Percentiles rank a stretch among this genome's conserved stretches.
These are phyloP conservation scores for Sebastes matsubarae DNA, from an alignment of 2,797 vertebrate genomes.

Conservation along the genomic window DNA sequence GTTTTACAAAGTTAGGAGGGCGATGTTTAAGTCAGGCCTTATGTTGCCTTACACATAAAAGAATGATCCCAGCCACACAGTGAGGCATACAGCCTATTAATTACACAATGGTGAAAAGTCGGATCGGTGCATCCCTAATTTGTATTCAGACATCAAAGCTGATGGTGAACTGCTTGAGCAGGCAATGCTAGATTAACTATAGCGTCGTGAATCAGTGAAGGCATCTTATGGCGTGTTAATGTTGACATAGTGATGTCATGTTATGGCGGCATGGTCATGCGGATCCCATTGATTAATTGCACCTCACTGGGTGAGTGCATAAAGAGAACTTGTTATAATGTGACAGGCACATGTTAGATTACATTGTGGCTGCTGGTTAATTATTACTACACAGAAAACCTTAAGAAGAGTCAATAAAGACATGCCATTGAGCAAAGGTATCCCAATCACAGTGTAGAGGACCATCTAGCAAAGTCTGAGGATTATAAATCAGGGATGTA, in stretches of 20 bases:
- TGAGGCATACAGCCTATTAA: too few relatives aligned
- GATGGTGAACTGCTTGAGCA: neutral
- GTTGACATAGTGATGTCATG: neutral
- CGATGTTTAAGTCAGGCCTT: too few relatives aligned
- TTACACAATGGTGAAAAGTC: too few relatives aligned
- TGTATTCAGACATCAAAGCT: constrained; percentile 19
- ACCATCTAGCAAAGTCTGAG: neutral
- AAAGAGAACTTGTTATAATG: neutral
- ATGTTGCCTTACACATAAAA: too few relatives aligned
- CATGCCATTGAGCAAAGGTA: neutral
- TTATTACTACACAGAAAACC: neutral
- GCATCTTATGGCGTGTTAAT: neutral
- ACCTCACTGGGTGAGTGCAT: neutral
- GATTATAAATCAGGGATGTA: neutral
- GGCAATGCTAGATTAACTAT: neutral
- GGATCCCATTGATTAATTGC: neutral
- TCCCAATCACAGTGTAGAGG: neutral
- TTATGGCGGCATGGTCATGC: neutral
- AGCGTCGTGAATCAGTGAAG: neutral
- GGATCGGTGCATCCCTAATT: too few relatives aligned
- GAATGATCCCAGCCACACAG: too few relatives aligned
- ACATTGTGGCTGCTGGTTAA: neutral
- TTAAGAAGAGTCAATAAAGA: neutral
- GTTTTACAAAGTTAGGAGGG: too few relatives aligned
- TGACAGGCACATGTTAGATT: neutral